Conservation (phyloP, 2,113 vertebrate species). For the Lynx canadensis region DNA sequence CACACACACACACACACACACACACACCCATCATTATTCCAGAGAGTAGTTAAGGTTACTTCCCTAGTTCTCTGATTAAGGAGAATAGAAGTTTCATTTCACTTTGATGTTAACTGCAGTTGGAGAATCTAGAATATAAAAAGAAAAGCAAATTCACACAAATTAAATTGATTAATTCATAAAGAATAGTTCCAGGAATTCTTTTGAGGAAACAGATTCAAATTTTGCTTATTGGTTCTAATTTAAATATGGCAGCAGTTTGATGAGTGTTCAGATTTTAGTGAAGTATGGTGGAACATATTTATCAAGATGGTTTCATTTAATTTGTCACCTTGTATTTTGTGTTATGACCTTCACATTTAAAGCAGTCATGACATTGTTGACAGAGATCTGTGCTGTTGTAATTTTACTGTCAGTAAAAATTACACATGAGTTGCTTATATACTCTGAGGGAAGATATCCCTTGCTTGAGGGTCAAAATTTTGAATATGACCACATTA, state of each 20-base stretch:
- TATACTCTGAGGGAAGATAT: background rate
- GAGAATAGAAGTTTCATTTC: background rate
- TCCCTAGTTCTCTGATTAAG: background rate
- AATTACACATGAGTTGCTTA: background rate
- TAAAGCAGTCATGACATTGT: background rate
- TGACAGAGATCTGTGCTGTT: background rate
- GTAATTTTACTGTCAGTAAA: conserved; percentile 55
- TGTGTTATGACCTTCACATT: conserved; percentile 19
- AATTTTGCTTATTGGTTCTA: background rate
- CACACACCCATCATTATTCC: background rate
- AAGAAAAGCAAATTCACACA: background rate
- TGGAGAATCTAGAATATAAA: background rate
- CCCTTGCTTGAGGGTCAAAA: background rate
- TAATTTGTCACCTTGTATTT: background rate
- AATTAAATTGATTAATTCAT: background rate
- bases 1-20: background rate
- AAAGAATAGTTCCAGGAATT: background rate
- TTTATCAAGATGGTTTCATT: conserved; percentile 25
- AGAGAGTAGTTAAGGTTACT: background rate
- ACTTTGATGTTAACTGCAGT: background rate
- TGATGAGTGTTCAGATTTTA: background rate
- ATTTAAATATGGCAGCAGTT: background rate
- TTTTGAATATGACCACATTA: background rate
- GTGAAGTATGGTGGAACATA: background rate
- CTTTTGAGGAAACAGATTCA: background rate